Base-by-base conservation (phyloP, 2,113 vertebrate genomes). In the Rhinoderma darwinii region DNA sequence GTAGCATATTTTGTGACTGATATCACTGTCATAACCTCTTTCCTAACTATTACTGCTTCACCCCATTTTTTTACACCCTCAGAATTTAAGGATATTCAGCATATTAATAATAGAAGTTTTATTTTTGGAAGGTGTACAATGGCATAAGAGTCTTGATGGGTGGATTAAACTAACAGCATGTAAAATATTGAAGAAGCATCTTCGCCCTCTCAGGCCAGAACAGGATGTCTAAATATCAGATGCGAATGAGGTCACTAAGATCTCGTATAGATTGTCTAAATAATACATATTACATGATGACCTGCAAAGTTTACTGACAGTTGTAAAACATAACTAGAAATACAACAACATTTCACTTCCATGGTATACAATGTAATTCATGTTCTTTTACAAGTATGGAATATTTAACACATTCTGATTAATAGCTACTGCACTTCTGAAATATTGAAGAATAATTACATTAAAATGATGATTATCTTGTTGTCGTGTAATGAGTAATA, bases 381-480 rank as follows among this genome's bases (percentile, higher is more conserved):
- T 4, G 1, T 4, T 66, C 12, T 27, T 12, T 3, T 32, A 30
- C 61, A 66, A 70, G 66, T 70, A 37, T 37, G 10, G 32, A 18
- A 18, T 15, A 32, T 66, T 35, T 70, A 70, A 39, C 66, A 39
- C 66, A 20, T 35, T 68, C 14, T 70, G 66, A 70, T 70, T 70
- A 70, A 70, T 70, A 22, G 17, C 32, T 70, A 2, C 66, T 37
- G 66, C 32, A 70, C 66, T 70, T 63, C 20, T 70, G 66, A 70
- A 70, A 70, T 70, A 37, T 70, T 70, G 66, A 70, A 22, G 5
- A 70, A 37, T 70, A 37, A 70, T 70, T 32, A 70, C 37, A 70
- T 70, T 20, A 39, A 70, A 70, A 70, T 70, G 66, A 70, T 37
- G 32, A 70, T 70, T 70, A 70, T 70, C 66, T 20, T 70, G 66